These are phyloP conservation scores for Clupea harengus DNA, from an alignment of 2,113 vertebrate genomes.

Conservation along the genomic window DNA sequence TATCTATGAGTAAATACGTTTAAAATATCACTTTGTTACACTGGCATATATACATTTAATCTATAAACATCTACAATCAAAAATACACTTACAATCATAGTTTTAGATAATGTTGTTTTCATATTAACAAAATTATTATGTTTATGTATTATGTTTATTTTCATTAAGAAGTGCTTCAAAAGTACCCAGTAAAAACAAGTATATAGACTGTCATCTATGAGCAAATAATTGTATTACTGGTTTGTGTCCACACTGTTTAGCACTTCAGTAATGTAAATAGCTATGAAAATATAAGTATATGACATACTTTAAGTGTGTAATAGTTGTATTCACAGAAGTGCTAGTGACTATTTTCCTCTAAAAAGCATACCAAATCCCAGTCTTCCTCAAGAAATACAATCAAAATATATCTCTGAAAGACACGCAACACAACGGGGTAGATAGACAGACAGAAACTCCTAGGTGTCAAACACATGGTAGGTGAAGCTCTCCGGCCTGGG, in stretches of 20 bases:
- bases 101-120: background rate
- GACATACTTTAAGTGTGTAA: background rate
- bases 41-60: background rate
- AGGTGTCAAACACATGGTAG: constrained; percentile 64
- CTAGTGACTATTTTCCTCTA: background rate
- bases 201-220: no score
- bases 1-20: background rate
- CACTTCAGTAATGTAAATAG: background rate
- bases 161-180: background rate
- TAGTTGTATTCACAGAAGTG: background rate
- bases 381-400: background rate
- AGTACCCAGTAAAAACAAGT: background rate
- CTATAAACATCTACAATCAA: background rate
- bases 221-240: no score
- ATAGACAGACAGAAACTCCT: background rate
- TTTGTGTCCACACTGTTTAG: no score
- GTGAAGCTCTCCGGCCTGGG: constrained; percentile 68
- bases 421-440: background rate
- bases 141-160: no score
- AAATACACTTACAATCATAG: background rate
- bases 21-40: background rate
- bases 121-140: no score
- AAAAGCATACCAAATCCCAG: background rate
- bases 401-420: background rate
- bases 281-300: background rate